Percentiles rank a stretch among this genome's conserved stretches.
Conservation (phyloP, 1,140 invertebrate genomes). For the Drosophila varians region DNA sequence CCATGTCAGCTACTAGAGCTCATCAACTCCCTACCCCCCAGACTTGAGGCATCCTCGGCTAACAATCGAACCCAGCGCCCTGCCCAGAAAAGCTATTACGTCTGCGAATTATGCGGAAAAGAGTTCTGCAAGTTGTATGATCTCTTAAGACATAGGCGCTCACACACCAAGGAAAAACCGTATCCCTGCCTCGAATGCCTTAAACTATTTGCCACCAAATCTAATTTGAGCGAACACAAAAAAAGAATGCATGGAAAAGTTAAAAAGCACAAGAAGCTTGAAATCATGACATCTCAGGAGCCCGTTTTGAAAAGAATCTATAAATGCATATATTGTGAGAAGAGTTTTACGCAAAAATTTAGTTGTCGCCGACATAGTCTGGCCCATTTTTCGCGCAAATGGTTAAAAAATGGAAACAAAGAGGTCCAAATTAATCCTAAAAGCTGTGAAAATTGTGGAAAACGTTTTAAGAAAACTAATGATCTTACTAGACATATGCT, state of each 20-base stretch:
- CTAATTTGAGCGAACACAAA: conserved; percentile 24
- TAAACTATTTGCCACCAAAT: conserved; percentile 5
- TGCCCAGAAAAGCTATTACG: conserved; percentile 19
- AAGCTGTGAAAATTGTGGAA: conserved; percentile 18
- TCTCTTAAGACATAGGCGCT: conserved; percentile 44
- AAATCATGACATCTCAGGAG: neutral
- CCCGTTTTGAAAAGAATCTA: neutral
- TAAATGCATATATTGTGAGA: conserved; percentile 31
- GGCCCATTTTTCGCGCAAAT: conserved; percentile 4
- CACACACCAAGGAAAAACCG: conserved; percentile 37
- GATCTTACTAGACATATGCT: conserved; percentile 26
- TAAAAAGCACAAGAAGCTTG: neutral
- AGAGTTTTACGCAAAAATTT: conserved; percentile 13
- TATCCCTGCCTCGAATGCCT: conserved; percentile 24
- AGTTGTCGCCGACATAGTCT: conserved; percentile 35
- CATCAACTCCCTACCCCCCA: conserved; percentile 7
- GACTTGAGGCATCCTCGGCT: neutral
- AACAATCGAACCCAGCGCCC: conserved; percentile 12
- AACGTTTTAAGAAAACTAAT: conserved; percentile 11
- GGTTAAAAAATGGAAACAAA: neutral
- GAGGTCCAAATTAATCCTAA: neutral
- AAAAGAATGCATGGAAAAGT: conserved; percentile 6
- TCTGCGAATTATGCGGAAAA: conserved; percentile 54
- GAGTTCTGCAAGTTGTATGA: conserved; percentile 48
- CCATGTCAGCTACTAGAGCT: conserved; percentile 12